Evolutionary conservation across 2,888 invertebrate genomes (phyloP), one percentile per base, ranked within the genome.

Genomic region (Machimus atricapillus): DNA sequence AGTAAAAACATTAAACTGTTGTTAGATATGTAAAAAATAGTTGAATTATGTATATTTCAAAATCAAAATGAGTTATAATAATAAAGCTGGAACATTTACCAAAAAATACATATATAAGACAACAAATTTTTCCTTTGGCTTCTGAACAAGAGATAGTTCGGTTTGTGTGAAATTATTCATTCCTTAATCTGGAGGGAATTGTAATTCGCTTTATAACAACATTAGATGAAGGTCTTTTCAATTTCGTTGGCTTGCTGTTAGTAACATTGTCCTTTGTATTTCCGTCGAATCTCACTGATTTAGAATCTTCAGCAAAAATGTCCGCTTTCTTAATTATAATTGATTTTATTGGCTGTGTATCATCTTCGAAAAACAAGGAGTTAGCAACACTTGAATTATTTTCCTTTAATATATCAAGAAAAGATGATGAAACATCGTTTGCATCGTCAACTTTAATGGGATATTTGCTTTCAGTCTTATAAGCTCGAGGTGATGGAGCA

Each of bases 131-230:
- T 14, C 43, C 43, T 43, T 43, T 16, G 16, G 16, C 16, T 16
- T 12, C 1, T 46, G 43, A 46, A 46, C 4, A 46, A 46, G 8
- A 43, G 12, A 12, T 12, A 43, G 0, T 43, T 43, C 8, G 43
- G 43, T 2, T 43, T 12, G 12, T 43, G 4, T 16, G 3, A 12
- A 46, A 31, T 34, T 27, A 81, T 27, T 81, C 66, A 0, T 66
- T 83, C 34, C 66, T 66, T 66, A 23, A 16, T 83, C 34, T 58
- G n/a, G 91, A 89, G 79, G 89, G 89, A n/a, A 91, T 88, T 5
- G 90, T 87, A 87, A 92, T 89, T 88, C 90, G 91, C 16, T 91
- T 90, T 8, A 92, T 90, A 2, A 91, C 89, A 66, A 90, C 87
- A 87, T 90, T 91, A 6, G 91, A 91, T 58, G 89, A 90, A 9